Evolutionary conservation across 2,888 invertebrate species (phyloP), one percentile per base, ranked within the genome.

Genomic region (Sphecodes monilicornis): DNA sequence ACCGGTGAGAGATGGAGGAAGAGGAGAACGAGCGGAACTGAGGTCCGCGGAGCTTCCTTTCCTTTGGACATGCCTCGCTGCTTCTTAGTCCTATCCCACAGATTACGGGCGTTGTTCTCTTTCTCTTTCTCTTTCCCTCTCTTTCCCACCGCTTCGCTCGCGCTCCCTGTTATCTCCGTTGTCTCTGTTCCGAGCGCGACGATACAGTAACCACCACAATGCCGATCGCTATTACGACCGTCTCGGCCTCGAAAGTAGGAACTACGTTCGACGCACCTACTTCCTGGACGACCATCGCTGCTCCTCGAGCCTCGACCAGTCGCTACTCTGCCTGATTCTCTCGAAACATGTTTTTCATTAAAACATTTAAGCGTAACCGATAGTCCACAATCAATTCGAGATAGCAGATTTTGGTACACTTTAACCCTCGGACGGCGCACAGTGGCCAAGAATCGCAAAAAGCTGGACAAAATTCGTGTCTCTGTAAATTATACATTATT

Each of bases 31-130:
- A 93, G 94, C 94, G 94, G 94, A 95, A 95, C 94, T 95, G 93
- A 92, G 94, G 92, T 94, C 94, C 93, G 94, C 92, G 92, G 94
- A 93, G 93, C 94, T 93, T 94, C 94, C 94, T 94, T 94, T 94
- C 93, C 93, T 93, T 93, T 90, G 91, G 93, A 93, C 91, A 94
- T 92, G 94, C 93, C 92, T 93, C 89, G 94, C 91, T 94, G 93
- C 89, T 86, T 91, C 86, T 91, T 91, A 93, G 93, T 94, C 93
- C 94, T 94, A 94, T 94, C 94, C 94, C 94, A 94, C 94, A 94
- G 93, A 88, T 91, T 91, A 88, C 87, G 85, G 84, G 86, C 85
- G 82, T 86, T 86, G 50, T 50, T 50, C 50, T 50, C 50, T 50
- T 3, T 50, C 50, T 50, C 50, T 50, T 22, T 41, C 41, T 41